Evolutionary conservation across 1,140 invertebrate genomes (phyloP).

Genomic region (Zaprionus gabonicus): DNA sequence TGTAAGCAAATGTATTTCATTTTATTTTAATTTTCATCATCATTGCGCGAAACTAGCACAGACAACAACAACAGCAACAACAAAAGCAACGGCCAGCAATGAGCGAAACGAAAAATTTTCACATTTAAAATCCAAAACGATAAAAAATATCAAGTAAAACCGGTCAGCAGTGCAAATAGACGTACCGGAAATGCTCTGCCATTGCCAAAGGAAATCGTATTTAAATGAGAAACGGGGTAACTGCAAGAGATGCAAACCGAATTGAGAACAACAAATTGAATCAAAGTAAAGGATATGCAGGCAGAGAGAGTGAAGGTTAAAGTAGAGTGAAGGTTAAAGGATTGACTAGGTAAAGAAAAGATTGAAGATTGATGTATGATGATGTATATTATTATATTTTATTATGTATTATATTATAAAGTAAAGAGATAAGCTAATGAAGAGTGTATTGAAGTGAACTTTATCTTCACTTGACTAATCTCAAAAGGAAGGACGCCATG

Average conservation of each 20-base stretch:
- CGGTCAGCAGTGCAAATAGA: neutral
- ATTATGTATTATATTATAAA: too few relatives aligned
- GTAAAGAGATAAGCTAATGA: too few relatives aligned
- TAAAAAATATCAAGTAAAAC: conserved; percentile 71
- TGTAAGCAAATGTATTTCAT: conserved; percentile 76
- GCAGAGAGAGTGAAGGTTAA: neutral
- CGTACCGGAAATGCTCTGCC: conserved; percentile 36
- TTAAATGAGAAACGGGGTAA: neutral
- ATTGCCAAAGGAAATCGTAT: neutral
- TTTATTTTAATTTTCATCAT: conserved; percentile 83
- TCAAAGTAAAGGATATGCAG: neutral
- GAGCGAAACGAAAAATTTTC: conserved; percentile 58
- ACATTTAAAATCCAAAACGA: conserved; percentile 78
- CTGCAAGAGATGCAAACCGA: neutral
- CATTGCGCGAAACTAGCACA: conserved; percentile 77
- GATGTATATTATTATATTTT: too few relatives aligned
- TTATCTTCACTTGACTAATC: neutral
- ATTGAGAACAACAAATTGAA: neutral
- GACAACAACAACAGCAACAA: conserved; percentile 31
- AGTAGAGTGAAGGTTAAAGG: too few relatives aligned
- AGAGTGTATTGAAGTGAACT: too few relatives aligned
- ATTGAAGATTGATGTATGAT: too few relatives aligned
- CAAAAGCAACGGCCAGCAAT: conserved; percentile 44
- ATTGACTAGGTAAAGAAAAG: too few relatives aligned
- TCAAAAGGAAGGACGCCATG: too few relatives aligned